Evolutionary conservation across 92 coral and sea anemone genomes (phyloP), one percentile per base, ranked within the genome.

Genomic region (Palythoa grandis): DNA sequence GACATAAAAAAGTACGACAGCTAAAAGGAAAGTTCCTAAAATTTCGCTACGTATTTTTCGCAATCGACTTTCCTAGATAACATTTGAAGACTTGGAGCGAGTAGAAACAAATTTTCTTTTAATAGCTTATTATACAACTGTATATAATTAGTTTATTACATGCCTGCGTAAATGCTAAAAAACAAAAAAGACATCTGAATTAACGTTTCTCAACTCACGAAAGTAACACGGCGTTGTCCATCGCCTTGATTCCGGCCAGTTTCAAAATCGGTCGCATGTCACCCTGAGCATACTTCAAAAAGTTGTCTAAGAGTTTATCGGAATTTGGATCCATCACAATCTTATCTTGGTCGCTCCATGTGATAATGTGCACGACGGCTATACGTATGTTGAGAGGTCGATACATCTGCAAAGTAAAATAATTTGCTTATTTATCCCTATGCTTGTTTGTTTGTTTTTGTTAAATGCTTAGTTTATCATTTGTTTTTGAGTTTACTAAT

Each of bases 341-440:
- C 43, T 35, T 67, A 82, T 96, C 83, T 11, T 73, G 4, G 10
- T 40, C 80, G 35, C 67, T 91, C 99, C 99, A 96, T 10, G 91
- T 92, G 52, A 93, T 93, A 22, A 96, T 83, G 63, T 80, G 86
- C n/a, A 88, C 90, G 60, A 95, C 68, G 50, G 94, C 97, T 4
- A 96, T 78, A 43, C 99, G 93, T 19, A 96, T 86, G 23, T 93
- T 90, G 14, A 92, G 82, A 24, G 92, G 82, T 14, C 99, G 92
- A 79, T 84, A 96, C 23, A 95, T 82, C 99, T 96, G 84, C 35
- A 39, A 61, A 19, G 8, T 1, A 78, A 79, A 53, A 72, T 7
- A 38, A 58, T 57, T 57, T 0, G 65, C 0, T 57, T 11, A 57
- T 43, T 29, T 29, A 43, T 43, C 48, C 5, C 48, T 7, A 7